Percentiles rank a stretch among this genome's conserved stretches.
Evolutionary conservation across 2,888 invertebrate species (phyloP).

Genomic region (Stenolophus ochropezus): DNA sequence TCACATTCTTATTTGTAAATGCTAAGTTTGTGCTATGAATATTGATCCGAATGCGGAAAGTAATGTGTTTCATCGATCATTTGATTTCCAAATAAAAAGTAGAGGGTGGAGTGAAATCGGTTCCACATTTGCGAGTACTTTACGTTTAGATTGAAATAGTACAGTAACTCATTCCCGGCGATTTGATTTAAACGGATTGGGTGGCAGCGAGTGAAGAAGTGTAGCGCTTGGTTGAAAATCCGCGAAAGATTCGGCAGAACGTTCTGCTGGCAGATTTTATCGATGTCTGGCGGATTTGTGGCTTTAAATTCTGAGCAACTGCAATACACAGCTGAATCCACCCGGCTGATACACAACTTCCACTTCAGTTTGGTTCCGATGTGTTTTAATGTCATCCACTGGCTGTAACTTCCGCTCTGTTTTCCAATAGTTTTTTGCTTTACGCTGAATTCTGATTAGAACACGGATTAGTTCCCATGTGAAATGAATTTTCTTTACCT

Average conservation of each 20-base stretch:
- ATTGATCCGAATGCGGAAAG: not conserved
- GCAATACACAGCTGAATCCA: slow-evolving; percentile 54
- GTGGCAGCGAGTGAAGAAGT: slow-evolving; percentile 43
- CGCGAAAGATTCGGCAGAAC: slow-evolving; percentile 49
- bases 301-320: slow-evolving; percentile 56
- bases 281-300: slow-evolving; percentile 58
- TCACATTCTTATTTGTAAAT: not conserved
- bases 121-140: not conserved
- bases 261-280: slow-evolving; percentile 51
- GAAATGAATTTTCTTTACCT: slow-evolving; percentile 16
- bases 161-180: slow-evolving; percentile 54
- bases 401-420: slow-evolving; percentile 27
- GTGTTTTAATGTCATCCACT: slow-evolving; percentile 48
- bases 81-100: not conserved
- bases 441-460: slow-evolving; percentile 7
- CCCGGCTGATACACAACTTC: slow-evolving; percentile 49
- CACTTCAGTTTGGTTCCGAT: slow-evolving; percentile 15
- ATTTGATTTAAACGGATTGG: slow-evolving; percentile 55
- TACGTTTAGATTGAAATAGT: slow-evolving; percentile 48
- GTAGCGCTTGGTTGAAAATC: slow-evolving; percentile 43
- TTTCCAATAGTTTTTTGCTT: slow-evolving; percentile 33
- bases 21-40: not conserved
- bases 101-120: not conserved
- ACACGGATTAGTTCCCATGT: not conserved
- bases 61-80: not conserved